Base-by-base conservation (phyloP, 2,888 invertebrate species). In the Kryphioiulus occultus region DNA sequence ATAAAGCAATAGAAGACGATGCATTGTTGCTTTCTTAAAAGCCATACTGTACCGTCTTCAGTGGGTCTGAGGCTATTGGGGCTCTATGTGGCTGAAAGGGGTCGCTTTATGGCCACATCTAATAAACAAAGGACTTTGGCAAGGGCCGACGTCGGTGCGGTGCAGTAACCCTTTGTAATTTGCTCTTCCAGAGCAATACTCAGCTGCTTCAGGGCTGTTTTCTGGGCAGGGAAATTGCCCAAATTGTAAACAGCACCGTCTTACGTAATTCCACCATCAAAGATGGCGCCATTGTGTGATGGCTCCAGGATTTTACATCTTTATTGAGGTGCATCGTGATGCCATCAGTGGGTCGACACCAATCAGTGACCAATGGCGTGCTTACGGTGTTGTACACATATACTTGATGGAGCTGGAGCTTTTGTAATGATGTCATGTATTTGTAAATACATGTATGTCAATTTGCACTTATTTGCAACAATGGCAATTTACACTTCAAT, bases 21-120 rank as follows among this genome's bases (percentile, higher is more conserved):
- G 26, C 78, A 78, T 78, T 78, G 78, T 78, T 78, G 78, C 78
- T 78, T 78, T 30, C 30, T 78, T 78, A 78, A 78, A 78, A 30
- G 78, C 78, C 78, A 78, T 78, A 78, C 78, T 78, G 78, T 78
- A 78, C 78, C 22, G 26, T 26, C 26, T 68, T 22, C 19, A 68
- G 68, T 68, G 68, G 68, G 9, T 7, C 15, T 26, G 12, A 22
- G 30, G 78, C 0, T 30, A 78, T 78, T 78, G 10, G 26, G 78
- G 78, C 26, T 78, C 78, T 30, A 19, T 19, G 12, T 26, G 78
- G 78, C 10, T 78, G 78, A 78, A 78, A 78, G 78, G 78, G 78
- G 78, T 78, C 30, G 26, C 10, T 78, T 78, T 78, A 78, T 78
- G 22, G 30, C 78, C 30, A 78, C 15, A 78, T 78, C 78, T 78